Conservation (phyloP, 2,797 vertebrate species). For the Epinephelus malabaricus region DNA sequence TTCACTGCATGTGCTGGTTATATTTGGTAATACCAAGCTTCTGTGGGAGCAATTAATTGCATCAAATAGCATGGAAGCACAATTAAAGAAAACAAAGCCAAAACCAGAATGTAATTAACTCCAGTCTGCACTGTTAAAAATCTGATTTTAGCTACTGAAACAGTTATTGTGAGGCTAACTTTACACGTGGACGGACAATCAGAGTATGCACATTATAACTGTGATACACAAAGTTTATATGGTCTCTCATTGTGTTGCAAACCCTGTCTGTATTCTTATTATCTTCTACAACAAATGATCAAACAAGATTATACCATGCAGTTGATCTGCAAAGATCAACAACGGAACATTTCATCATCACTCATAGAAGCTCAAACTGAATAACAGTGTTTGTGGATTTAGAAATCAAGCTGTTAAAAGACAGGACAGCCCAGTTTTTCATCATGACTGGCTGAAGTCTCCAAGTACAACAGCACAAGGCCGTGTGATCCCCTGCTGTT, state of each 20-base stretch:
- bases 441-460: constrained; percentile 11
- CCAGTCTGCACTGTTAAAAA: neutral
- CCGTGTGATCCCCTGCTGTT: constrained; percentile 23
- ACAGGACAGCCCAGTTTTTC: constrained; percentile 28
- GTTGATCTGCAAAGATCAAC: constrained; percentile 21
- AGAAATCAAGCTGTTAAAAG: constrained; percentile 32
- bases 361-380: constrained; percentile 21
- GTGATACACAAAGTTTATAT: neutral
- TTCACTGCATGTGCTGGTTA: neutral
- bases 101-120: neutral
- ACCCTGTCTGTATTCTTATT: neutral
- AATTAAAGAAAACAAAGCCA: neutral
- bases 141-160: neutral
- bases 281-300: neutral
- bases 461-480: constrained; percentile 19
- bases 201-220: neutral
- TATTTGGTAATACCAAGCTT: neutral
- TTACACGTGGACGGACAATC: neutral
- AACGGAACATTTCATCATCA: constrained; percentile 7
- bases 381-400: constrained; percentile 9
- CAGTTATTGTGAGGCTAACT: neutral
- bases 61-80: neutral
- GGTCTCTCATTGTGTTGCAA: neutral
- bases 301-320: neutral
- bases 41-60: neutral